A percentile compares a stretch with the other conserved stretches of the same genome.
Conservation (phyloP, 2,797 vertebrate genomes). For the Pseudochromis fuscus region DNA sequence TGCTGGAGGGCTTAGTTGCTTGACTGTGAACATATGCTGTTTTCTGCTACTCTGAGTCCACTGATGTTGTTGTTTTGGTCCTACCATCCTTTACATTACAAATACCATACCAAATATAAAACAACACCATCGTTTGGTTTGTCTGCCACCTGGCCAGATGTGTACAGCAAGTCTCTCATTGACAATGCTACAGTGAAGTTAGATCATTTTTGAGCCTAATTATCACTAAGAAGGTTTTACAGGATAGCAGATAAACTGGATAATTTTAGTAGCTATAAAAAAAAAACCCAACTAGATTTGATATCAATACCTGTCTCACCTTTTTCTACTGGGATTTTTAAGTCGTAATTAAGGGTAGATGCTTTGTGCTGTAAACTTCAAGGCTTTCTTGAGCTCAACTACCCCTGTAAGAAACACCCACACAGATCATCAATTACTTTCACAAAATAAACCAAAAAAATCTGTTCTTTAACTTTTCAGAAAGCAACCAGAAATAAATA, state of each 20-base stretch:
- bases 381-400: slow-evolving; percentile 10
- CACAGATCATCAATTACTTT: slow-evolving; percentile 5
- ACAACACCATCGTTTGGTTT: neutral
- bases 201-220: neutral
- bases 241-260: neutral
- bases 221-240: neutral
- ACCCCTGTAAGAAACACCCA: slow-evolving; percentile 10
- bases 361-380: neutral
- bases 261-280: neutral
- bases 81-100: neutral
- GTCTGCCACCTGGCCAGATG: neutral
- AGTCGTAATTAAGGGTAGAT: slow-evolving; percentile 10
- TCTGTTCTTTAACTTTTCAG: neutral
- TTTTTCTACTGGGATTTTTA: slow-evolving; percentile 2
- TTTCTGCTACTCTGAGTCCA: neutral
- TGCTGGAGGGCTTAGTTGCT: neutral
- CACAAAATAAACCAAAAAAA: slow-evolving; percentile 12
- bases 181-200: neutral
- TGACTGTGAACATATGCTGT: neutral
- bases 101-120: neutral
- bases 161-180: neutral
- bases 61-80: neutral
- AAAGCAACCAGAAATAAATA: slow-evolving; percentile 10
- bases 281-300: no score
- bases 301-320: neutral